Evolutionary conservation across 2,888 invertebrate genomes (phyloP), one percentile per base, ranked within the genome.

Genomic region (Pristionchus fissidentatus): DNA sequence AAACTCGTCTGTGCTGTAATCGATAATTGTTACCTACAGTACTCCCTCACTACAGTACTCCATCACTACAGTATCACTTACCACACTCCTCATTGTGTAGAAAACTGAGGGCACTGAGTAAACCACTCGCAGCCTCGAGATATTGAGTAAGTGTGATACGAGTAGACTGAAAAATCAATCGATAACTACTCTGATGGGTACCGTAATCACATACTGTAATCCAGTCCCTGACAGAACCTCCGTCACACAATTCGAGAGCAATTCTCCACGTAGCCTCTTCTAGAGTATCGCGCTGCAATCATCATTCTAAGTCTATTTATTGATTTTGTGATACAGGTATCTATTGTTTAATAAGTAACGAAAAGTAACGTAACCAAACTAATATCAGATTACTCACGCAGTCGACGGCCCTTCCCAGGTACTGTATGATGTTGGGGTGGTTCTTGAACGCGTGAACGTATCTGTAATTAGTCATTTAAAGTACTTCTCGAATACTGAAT

Each of bases 211-310:
- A 4, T 49, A 78, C 78, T 52, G 55, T 78, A 49, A 78, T 49
- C 78, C 78, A 78, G 4, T 78, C 78, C 35, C 78, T 15, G 15
- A 78, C 29, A 52, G 26, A 38, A 22, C 78, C 78, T 78, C 55
- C 78, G 10, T 49, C 78, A 52, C 49, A 52, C 52, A 78, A 49
- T 55, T 78, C 78, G 35, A 78, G 78, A 5, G 78, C 78, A 32
- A 78, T 55, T 32, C 78, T 49, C 78, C 78, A 78, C n/a, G 78
- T 78, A 3, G 55, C 52, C 10, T 49, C 78, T 35, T 78, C 55
- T 1, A 49, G 41, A 13, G 52, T 55, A 32, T 49, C 55, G 32
- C 52, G 29, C 78, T 78, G 78, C 22, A 78, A 78, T 13, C 5
- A 8, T 32, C 32, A 49, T 32, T 52, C 19, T 26, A 66, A 38